Conservation (phyloP, 2,113 vertebrate species). For the Bostrychus sinensis region DNA sequence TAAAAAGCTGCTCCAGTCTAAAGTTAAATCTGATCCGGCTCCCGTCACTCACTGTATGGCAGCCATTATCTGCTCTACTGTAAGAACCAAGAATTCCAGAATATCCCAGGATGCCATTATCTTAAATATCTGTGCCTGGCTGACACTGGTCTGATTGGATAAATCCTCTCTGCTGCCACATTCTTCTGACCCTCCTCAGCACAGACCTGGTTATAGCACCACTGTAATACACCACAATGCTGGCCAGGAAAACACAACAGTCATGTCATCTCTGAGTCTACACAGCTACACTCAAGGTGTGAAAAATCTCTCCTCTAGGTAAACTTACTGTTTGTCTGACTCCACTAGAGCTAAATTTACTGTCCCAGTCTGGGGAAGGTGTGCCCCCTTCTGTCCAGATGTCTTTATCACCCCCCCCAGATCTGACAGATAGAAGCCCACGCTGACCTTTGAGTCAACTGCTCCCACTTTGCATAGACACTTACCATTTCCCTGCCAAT, state of each 20-base stretch:
- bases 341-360: slow-evolving; percentile 13
- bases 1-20: slow-evolving; percentile 40
- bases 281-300: too few species aligned
- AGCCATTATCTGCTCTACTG: slow-evolving; percentile 68
- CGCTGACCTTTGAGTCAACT: slow-evolving; percentile 77
- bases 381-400: background rate
- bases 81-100: slow-evolving; percentile 65
- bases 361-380: slow-evolving; percentile 41
- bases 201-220: background rate
- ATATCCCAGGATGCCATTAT: slow-evolving; percentile 72
- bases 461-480: slow-evolving; percentile 73
- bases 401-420: slow-evolving; percentile 21
- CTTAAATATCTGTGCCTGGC: slow-evolving; percentile 70
- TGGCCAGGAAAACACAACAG: too few species aligned
- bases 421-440: slow-evolving; percentile 56
- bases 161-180: slow-evolving; percentile 60
- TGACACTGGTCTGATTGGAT: slow-evolving; percentile 75
- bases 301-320: too few species aligned
- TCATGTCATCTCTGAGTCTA: too few species aligned
- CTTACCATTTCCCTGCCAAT: slow-evolving; percentile 61
- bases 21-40: slow-evolving; percentile 45
- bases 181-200: slow-evolving; percentile 44
- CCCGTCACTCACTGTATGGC: slow-evolving; percentile 65
- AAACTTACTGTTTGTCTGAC: background rate
- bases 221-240: too few species aligned